Conservation (phyloP, 1,140 invertebrate species). For the Pantala flavescens region DNA sequence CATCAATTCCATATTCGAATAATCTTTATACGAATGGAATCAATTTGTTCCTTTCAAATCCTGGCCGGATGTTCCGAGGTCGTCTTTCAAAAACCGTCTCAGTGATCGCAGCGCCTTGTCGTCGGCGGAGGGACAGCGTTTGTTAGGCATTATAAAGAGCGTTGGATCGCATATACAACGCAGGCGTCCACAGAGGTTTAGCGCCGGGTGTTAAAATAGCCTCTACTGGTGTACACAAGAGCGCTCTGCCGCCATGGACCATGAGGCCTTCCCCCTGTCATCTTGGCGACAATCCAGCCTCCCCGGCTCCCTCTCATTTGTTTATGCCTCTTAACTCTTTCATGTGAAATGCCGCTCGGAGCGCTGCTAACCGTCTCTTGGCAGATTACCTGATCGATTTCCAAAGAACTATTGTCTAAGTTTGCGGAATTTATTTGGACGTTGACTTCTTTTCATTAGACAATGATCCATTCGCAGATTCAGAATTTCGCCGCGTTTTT, state of each 20-base stretch:
- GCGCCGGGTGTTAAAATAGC: not conserved
- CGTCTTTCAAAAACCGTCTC: too few species aligned
- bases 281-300: not conserved
- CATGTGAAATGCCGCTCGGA: not conserved
- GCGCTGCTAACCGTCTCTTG: not conserved
- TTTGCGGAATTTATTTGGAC: too few species aligned
- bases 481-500: too few species aligned
- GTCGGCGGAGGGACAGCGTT: too few species aligned
- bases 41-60: too few species aligned
- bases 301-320: not conserved
- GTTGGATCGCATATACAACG: not conserved
- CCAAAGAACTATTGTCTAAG: too few species aligned
- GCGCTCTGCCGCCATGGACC: not conserved
- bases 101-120: too few species aligned
- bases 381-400: not conserved
- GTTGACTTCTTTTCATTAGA: too few species aligned
- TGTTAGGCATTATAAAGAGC: not conserved
- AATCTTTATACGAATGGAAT: too few species aligned
- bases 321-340: not conserved
- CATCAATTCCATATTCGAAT: too few species aligned
- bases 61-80: too few species aligned
- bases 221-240: not conserved
- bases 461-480: too few species aligned
- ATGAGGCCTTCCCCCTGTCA: not conserved
- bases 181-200: not conserved